Evolutionary conservation across 2,113 vertebrate species (phyloP), one percentile per base, ranked within the genome.

Genomic region (Rhabdornis inornatus): DNA sequence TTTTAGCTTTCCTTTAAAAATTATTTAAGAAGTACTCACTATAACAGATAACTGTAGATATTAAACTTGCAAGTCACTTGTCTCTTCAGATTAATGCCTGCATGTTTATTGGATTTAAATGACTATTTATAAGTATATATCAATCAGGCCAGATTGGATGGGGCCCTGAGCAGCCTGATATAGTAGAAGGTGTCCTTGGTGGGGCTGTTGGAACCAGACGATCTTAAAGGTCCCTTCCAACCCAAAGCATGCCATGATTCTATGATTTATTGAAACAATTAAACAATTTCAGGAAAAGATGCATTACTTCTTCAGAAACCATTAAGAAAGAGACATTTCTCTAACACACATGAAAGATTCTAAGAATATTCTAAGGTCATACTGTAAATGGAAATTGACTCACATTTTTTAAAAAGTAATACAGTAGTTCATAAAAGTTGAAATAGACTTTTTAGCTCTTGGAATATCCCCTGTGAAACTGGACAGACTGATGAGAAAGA

Each of bases 181-280:
- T 33, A 49, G 8, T 35, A 7, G 25, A 61, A 63, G 4, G 12
- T 69, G 47, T 33, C 40, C 35, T 69, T 76, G 35, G 12, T 22
- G 15, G 5, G 31, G 3, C 1, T 49, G 30, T 4, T 61, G 21
- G 13, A 82, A 75, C 7, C 7, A 75, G 39, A 55, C 0, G 1
- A 61, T 31, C 30, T 61, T 40, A 61, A 83, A 76, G 28, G 61
- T 83, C 55, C 8, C 21, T 61, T 76, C 21, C 21, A 35, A 49
- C 21, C 7, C 30, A 47, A 31, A 40, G 25, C 25, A 16, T 16
- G 14, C 25, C 33, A 27, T 16, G n/a, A 69, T 42, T 63, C 25
- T 42, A 33, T 77, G 79, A 90, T 76, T 90, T 92, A 95, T 77
- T 90, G 59, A 91, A 79, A 83, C 45, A 83, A 72, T 94, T 77